phyloP scores from a whole-genome alignment of 2,888 invertebrate species.

The Amphipyra berbera region DNA sequence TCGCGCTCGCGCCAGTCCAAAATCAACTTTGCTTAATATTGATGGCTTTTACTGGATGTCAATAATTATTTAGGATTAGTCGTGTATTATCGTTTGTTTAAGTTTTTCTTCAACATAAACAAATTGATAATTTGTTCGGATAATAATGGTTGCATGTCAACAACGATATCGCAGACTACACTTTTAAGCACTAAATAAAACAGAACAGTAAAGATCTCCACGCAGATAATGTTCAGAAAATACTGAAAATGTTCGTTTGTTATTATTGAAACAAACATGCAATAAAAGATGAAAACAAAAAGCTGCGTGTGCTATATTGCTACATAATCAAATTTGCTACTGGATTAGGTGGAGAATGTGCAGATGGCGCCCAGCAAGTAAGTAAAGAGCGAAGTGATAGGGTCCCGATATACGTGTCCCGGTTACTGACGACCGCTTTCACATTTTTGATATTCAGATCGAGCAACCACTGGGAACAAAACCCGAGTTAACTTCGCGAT shows the following conservation, averaged over 20 bases:
- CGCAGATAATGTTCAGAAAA: slow-evolving; percentile 31
- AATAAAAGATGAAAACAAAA: slow-evolving; percentile 61
- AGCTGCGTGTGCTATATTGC: slow-evolving; percentile 73
- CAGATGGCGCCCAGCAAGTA: slow-evolving; percentile 88
- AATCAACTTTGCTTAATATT: slow-evolving; percentile 60
- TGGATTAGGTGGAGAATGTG: slow-evolving; percentile 86
- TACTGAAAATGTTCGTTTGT: slow-evolving; percentile 36
- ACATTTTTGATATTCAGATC: slow-evolving; percentile 90
- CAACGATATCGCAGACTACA: slow-evolving; percentile 27
- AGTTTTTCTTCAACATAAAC: slow-evolving; percentile 8
- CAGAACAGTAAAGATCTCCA: slow-evolving; percentile 22
- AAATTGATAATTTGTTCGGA: slow-evolving; percentile 12
- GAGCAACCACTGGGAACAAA: slow-evolving; percentile 87
- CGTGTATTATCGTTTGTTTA: slow-evolving; percentile 13
- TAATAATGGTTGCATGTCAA: slow-evolving; percentile 23
- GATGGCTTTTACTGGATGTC: slow-evolving; percentile 46
- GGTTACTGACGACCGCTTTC: slow-evolving; percentile 87
- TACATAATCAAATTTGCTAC: slow-evolving; percentile 87
- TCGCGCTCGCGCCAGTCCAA: slow-evolving; percentile 43
- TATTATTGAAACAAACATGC: slow-evolving; percentile 57
- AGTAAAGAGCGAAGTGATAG: slow-evolving; percentile 89
- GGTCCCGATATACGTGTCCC: slow-evolving; percentile 88
- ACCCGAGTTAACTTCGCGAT: slow-evolving; percentile 87
- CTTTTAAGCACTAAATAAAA: slow-evolving; percentile 44
- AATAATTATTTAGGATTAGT: slow-evolving; percentile 51